Evolutionary conservation across 2,888 invertebrate species (phyloP).

Genomic region (Vesta saturnalis): DNA sequence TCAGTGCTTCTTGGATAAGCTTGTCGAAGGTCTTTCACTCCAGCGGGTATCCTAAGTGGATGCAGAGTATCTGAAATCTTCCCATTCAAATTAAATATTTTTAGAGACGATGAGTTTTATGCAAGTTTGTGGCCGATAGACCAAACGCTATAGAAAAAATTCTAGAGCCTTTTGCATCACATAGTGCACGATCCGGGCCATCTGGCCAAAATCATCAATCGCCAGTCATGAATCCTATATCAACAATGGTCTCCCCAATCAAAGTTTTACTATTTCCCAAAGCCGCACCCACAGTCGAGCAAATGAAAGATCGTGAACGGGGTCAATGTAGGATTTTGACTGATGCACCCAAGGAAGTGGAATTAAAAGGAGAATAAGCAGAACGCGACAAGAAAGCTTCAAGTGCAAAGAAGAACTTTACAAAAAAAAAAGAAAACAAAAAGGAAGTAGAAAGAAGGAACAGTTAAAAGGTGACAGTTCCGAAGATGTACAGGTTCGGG

Average conservation of each 20-base stretch:
- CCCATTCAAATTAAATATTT: background rate
- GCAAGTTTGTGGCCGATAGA: background rate
- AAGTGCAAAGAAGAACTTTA: background rate
- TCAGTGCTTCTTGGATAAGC: background rate
- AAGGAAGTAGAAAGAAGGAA: too few species aligned
- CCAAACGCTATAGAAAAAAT: background rate
- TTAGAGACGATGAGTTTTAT: too few species aligned
- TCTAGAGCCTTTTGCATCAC: background rate
- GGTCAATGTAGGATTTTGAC: background rate
- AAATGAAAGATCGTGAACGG: background rate
- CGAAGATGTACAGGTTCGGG: too few species aligned
- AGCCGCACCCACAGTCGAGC: background rate
- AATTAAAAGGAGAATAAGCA: too few species aligned
- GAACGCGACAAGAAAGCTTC: background rate
- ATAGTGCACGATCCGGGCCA: background rate
- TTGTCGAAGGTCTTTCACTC: background rate
- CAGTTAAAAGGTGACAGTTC: too few species aligned
- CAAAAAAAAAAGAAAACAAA: too few species aligned
- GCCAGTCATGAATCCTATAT: background rate
- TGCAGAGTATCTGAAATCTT: background rate
- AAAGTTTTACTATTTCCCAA: background rate
- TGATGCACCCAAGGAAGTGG: background rate
- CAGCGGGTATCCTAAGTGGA: background rate
- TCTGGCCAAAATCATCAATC: background rate
- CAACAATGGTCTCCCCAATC: background rate